Evolutionary conservation across 2,797 vertebrate genomes (phyloP).

Genomic region (Sebastolobus alascanus): DNA sequence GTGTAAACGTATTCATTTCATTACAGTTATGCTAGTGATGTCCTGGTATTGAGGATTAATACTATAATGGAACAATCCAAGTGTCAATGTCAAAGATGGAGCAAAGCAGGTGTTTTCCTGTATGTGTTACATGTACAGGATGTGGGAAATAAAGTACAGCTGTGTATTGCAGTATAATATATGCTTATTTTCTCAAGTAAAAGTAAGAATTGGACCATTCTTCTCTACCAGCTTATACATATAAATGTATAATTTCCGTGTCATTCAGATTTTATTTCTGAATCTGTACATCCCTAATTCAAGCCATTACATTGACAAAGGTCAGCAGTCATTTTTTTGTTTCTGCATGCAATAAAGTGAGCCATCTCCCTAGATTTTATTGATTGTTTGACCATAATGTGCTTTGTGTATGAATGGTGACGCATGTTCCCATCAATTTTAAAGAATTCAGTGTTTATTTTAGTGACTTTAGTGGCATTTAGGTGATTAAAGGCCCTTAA

Average conservation of each 20-base stretch:
- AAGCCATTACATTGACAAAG: background rate
- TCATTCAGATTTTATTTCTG: background rate
- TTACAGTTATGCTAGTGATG: background rate
- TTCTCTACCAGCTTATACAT: background rate
- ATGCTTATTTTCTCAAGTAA: background rate
- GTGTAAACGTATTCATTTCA: background rate
- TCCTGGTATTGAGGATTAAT: background rate
- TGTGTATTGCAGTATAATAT: background rate
- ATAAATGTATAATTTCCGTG: background rate
- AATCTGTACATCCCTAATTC: background rate
- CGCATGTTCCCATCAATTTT: constrained; percentile 29
- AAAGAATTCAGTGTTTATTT: constrained; percentile 16
- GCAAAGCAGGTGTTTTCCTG: background rate
- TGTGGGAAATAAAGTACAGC: background rate
- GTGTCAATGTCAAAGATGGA: background rate
- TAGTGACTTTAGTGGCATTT: background rate
- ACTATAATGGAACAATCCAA: background rate
- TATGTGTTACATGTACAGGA: background rate
- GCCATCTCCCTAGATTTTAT: constrained; percentile 7
- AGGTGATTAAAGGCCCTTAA: constrained; percentile 6
- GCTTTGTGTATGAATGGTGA: background rate
- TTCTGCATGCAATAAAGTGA: constrained; percentile 36
- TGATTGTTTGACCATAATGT: constrained; percentile 11
- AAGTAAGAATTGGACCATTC: background rate
- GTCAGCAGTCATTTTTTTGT: constrained; percentile 18